Base-by-base conservation (phyloP, 2,888 invertebrate species). In the Zygogramma bicolorata region DNA sequence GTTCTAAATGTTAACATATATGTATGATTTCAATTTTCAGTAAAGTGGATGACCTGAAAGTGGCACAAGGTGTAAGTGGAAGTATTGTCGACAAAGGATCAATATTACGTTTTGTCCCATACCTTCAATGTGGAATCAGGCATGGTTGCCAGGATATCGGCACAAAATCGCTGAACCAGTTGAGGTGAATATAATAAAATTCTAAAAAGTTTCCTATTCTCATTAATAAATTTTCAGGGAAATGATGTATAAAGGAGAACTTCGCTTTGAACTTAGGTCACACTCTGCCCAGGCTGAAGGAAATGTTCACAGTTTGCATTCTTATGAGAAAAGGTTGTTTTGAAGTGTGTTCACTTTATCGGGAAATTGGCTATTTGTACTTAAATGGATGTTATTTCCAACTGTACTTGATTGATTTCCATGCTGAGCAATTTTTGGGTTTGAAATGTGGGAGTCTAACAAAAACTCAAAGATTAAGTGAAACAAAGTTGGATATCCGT, bases 71-170 rank as follows among this genome's bases (percentile, higher is more conserved):
- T 60, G 99, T 99, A 0, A 97, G 98, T 82, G 99, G 99, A 13
- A 95, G 97, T 67, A 98, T 99, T 85, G 96, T 97, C 1, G 99
- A 99, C 86, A 98, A 99, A 86, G 99, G 99, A 25, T 97, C 98
- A 25, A 96, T 98, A 38, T 90, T 99, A 75, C 92, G 97, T 77
- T 99, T 98, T 88, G 90, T 98, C 69, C 99, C 99, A 0, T 99
- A 99, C 86, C 88, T 99, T 73, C 95, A 98, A 83, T 93, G 97
- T 77, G 99, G 99, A 0, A 90, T 99, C 79, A 95, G 97, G 85
- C 98, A 99, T 86, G 96, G 98, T 77, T 97, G 97, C 85, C 99
- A 99, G 87, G 99, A 99, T 85, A 95, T 99, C 81, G 99, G 99
- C 25, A 93, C 94, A 1, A 91, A 88, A 81, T 95, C 95, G 8